Conservation (phyloP, 2,113 vertebrate species). For the Hemiscyllium ocellatum region DNA sequence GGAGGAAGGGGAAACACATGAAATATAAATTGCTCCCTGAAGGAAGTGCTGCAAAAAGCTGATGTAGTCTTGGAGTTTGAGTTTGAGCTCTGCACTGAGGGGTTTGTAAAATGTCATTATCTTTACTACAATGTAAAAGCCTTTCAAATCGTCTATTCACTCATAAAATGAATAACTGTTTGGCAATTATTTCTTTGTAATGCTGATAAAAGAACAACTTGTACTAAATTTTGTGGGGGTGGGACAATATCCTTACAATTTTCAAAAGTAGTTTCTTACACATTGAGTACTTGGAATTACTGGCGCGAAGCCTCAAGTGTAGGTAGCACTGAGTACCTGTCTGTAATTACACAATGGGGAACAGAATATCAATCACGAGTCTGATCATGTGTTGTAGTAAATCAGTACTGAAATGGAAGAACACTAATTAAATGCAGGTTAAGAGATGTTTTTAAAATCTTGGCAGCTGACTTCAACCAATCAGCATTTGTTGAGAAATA, state of each 20-base stretch:
- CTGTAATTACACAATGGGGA: background rate
- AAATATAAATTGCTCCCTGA: background rate
- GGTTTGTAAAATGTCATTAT: background rate
- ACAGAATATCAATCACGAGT: background rate
- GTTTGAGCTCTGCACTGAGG: background rate
- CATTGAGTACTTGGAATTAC: background rate
- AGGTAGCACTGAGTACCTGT: background rate
- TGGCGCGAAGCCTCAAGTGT: background rate
- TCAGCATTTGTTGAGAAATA: background rate
- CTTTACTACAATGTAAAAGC: background rate
- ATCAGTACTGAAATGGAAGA: background rate
- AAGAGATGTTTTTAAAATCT: background rate
- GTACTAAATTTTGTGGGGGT: too few relatives aligned
- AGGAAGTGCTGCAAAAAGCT: background rate
- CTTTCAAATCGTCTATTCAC: background rate
- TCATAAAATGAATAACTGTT: background rate
- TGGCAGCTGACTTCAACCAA: background rate
- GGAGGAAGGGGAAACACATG: background rate
- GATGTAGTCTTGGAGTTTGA: background rate
- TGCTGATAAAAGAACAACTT: background rate
- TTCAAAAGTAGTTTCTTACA: background rate
- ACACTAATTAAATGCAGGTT: background rate
- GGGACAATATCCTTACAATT: background rate
- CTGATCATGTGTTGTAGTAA: constrained; percentile 3
- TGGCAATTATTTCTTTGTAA: background rate